Conservation (phyloP, 2,888 invertebrate species). For the Lissocephala sabroskyi region DNA sequence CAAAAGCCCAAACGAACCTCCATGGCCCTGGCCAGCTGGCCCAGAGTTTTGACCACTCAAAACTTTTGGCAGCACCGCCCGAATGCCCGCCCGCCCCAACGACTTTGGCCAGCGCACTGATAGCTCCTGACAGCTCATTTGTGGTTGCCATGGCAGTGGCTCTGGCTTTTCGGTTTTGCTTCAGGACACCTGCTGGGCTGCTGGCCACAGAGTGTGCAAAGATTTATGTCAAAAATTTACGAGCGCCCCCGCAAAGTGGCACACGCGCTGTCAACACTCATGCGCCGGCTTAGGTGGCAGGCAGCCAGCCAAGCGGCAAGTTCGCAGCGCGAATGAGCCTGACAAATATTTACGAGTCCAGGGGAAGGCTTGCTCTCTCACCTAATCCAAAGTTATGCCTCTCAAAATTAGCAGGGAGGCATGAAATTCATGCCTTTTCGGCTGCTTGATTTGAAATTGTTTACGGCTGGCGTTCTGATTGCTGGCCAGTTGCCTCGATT, state of each 20-base stretch:
- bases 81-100: too few species aligned
- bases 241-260: conserved; percentile 13
- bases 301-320: conserved; percentile 2
- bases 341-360: conserved; percentile 45
- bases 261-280: conserved; percentile 28
- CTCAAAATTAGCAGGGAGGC: conserved; percentile 24
- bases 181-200: conserved; percentile 9
- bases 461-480: too few species aligned
- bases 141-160: conserved; percentile 12
- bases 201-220: conserved; percentile 5
- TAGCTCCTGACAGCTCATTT: conserved; percentile 49
- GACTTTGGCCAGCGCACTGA: conserved; percentile 21
- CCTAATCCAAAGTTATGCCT: not conserved
- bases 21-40: conserved; percentile 14
- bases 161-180: not conserved
- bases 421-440: too few species aligned
- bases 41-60: conserved; percentile 29
- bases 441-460: not conserved
- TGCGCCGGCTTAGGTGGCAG: conserved; percentile 22
- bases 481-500: conserved; percentile 2
- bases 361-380: conserved; percentile 12
- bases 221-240: conserved; percentile 46
- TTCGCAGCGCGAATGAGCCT: conserved; percentile 27
- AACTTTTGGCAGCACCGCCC: too few species aligned
- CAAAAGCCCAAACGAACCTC: conserved; percentile 30